Evolutionary conservation across 1,140 invertebrate species (phyloP), one percentile per base, ranked within the genome.

Genomic region (Lucilia cuprina): DNA sequence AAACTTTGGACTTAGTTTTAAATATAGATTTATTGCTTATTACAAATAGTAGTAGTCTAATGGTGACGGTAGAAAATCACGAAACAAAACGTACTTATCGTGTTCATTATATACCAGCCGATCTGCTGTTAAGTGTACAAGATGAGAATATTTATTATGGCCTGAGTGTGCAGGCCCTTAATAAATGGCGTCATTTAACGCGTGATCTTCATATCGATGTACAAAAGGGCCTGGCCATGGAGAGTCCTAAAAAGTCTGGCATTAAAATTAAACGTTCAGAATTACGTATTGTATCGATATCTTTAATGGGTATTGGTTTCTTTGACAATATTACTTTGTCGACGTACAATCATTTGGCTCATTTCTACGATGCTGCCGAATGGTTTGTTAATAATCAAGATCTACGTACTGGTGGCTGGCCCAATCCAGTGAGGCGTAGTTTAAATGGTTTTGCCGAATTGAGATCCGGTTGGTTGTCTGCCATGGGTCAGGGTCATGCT

Each of bases 401-500:
- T 89, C 87, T 91, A 70, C 91, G 94, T 84, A 93, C 94, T 47
- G 97, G 97, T 87, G 98, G 97, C 41, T 99, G 97, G 97, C 92
- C 95, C 55, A 98, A 98, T 91, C 95, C 95, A 55, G 97, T 98
- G 3, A 93, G 94, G 80, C 92, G 97, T 86, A 95, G 94, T 89
- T 93, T 97, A 84, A 93, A 93, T 82, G 94, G 95, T n/a, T 95
- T 97, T 91, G 93, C 94, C 74, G 95, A 96, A 85, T 93, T 99
- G 50, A 92, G 94, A 85, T 95, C 97, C 17, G 97, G 97, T 83
- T 99, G 97, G 97, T 96, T 98, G 90, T 99, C 98, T 3, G 97
- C 97, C 9, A 99, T 99, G 98, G 97, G 96, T 7, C 98, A 99
- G 91, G 98, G 98, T 0, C 98, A 99, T 91, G 98, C 96, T 0